Conservation (phyloP, 2,797 vertebrate genomes). For the Chelon labrosus region DNA sequence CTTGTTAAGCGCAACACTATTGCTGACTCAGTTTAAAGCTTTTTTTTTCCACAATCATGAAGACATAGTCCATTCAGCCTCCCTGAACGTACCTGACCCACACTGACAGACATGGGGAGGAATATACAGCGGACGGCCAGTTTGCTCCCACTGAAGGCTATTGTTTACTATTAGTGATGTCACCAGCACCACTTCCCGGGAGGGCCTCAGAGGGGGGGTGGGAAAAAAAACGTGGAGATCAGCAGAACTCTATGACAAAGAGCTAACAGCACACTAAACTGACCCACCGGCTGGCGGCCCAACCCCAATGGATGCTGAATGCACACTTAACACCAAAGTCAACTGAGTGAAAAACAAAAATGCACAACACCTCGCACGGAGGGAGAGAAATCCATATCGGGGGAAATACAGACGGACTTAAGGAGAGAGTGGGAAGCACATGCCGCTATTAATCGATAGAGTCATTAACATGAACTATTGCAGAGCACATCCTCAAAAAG, state of each 20-base stretch:
- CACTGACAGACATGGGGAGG: slow-evolving; percentile 35
- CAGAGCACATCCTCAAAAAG: slow-evolving; percentile 26
- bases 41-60: slow-evolving; percentile 3
- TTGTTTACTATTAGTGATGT: slow-evolving; percentile 84
- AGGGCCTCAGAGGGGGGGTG: slow-evolving; percentile 75
- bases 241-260: slow-evolving; percentile 84
- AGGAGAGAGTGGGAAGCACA: slow-evolving; percentile 8
- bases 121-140: slow-evolving; percentile 30
- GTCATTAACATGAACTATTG: slow-evolving; percentile 23
- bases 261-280: slow-evolving; percentile 77
- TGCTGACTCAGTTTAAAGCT: neutral
- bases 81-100: slow-evolving; percentile 51
- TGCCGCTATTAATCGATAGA: slow-evolving; percentile 34
- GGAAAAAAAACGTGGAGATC: slow-evolving; percentile 78
- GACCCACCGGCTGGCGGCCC: slow-evolving; percentile 69
- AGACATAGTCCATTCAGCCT: slow-evolving; percentile 2
- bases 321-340: slow-evolving; percentile 48
- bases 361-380: slow-evolving; percentile 39
- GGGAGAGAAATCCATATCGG: slow-evolving; percentile 17
- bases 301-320: slow-evolving; percentile 65
- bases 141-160: slow-evolving; percentile 68
- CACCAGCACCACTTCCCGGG: slow-evolving; percentile 81
- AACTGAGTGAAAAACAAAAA: slow-evolving; percentile 68
- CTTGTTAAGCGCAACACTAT: neutral
- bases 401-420: slow-evolving; percentile 20